Conservation (phyloP, 2,888 invertebrate genomes). For the Pristionchus japonicus region DNA sequence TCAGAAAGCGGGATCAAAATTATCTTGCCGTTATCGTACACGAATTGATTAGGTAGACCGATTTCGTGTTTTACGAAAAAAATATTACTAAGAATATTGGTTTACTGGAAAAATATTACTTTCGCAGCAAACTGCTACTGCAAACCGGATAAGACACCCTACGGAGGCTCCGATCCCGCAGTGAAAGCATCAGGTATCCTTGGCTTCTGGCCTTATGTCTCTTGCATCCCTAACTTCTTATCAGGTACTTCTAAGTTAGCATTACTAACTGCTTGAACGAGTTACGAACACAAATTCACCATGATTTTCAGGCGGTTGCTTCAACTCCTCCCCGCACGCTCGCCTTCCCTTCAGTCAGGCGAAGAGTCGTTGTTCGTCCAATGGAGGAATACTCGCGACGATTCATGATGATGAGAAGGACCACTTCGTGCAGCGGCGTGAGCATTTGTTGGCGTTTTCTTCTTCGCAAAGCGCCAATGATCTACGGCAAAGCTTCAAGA, state of each 20-base stretch:
- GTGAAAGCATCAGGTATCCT: neutral
- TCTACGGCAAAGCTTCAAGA: too few species aligned
- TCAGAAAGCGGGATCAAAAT: too few species aligned
- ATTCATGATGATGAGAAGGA: neutral
- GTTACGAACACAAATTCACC: neutral
- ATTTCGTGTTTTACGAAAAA: too few species aligned
- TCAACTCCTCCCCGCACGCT: neutral
- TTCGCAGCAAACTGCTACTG: neutral
- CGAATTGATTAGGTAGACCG: too few species aligned
- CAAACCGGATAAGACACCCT: neutral
- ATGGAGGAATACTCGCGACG: neutral
- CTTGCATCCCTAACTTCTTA: too few species aligned
- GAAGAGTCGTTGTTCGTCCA: neutral
- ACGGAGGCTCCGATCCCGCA: neutral
- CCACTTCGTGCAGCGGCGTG: neutral
- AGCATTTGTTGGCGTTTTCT: neutral
- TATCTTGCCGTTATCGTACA: too few species aligned
- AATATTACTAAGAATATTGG: too few species aligned
- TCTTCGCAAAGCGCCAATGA: too few species aligned
- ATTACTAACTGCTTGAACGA: neutral
- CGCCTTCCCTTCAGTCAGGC: neutral
- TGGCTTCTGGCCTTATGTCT: too few species aligned
- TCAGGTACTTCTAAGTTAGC: too few species aligned
- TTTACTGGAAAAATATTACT: too few species aligned
- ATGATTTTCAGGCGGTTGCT: neutral